Base-by-base conservation (phyloP, 2,888 invertebrate genomes). In the Lasioglossum lativentre region DNA sequence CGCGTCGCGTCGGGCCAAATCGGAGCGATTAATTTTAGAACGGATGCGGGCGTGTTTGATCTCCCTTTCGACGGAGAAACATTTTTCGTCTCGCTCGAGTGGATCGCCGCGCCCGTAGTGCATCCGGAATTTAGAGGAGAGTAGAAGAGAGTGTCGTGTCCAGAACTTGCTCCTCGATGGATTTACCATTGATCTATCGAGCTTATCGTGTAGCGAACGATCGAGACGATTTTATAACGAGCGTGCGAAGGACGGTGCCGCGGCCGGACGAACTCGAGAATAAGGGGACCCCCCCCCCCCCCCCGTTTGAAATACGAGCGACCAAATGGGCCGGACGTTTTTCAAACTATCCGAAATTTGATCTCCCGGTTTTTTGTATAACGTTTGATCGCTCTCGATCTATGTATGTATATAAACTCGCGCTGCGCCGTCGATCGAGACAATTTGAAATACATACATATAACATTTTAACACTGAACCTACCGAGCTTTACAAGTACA, bases 11-110 rank as follows among this genome's bases (percentile, higher is more conserved):
- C n/a, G 8, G 4, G 27, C 23, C 27, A 19, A 80, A 71, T 52
- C 56, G 70, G n/a, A 45, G n/a, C 76, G 80, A 80, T 75, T 80
- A 68, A 78, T 82, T 72, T 71, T 71, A 40, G 71, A 82, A n/a
- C 73, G 47, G 56, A 34, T 73, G 34, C 79, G 73, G 63, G 66
- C 45, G 16, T 45, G 63, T 66, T 66, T 66, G 73, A 66, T 74
- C 79, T 47, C 47, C 19, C 73, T 66, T 73, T 73, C 79, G 73
- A 30, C 63, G 66, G 16, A n/a, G 47, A 79, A 79, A 79, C 74
- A 68, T 82, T 68, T 42, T 56, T 74, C 73, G 42, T 73, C 12
- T 16, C 40, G 66, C n/a, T 19, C 27, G 52, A 70, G 52, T 23
- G 77, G 38, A 52, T 52, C 42, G 38, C 30, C 71, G n/a, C 30